phyloP scores from a whole-genome alignment of 2,113 vertebrate species.

The Todiramphus chloris region DNA sequence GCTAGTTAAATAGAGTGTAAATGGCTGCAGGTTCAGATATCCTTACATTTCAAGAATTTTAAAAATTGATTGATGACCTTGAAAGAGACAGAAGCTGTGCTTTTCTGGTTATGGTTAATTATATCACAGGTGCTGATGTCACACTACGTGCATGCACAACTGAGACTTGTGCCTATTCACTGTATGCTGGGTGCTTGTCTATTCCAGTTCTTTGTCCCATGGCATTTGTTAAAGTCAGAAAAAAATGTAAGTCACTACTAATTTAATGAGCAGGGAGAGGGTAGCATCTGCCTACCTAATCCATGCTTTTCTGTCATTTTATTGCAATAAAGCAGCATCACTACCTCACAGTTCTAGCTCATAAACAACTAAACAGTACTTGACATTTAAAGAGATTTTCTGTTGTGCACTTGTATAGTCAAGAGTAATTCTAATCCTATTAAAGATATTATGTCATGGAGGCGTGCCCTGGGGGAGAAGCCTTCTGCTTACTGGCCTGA shows the following conservation, averaged over 20 bases:
- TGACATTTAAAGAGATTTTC: constrained; percentile 76
- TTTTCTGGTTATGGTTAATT: background rate
- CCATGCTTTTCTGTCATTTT: background rate
- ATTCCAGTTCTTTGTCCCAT: background rate
- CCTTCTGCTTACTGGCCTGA: constrained; percentile 70
- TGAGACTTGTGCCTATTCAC: background rate
- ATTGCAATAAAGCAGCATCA: background rate
- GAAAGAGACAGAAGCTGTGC: background rate
- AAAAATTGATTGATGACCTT: background rate
- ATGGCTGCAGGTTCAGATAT: background rate
- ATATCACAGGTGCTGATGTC: background rate
- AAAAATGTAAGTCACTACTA: background rate
- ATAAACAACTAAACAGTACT: constrained; percentile 58
- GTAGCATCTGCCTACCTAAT: background rate
- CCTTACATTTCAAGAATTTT: background rate
- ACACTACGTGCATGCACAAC: background rate
- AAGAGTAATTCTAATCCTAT: constrained; percentile 83
- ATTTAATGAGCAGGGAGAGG: background rate
- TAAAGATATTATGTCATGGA: constrained; percentile 78
- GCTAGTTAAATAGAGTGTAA: background rate
- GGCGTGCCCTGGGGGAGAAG: constrained; percentile 52
- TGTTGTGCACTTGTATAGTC: constrained; percentile 80
- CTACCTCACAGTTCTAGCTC: background rate
- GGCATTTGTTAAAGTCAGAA: background rate
- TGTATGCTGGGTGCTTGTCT: background rate